Conservation (phyloP, 2,888 invertebrate species). For the Dichetophora obliterata region DNA sequence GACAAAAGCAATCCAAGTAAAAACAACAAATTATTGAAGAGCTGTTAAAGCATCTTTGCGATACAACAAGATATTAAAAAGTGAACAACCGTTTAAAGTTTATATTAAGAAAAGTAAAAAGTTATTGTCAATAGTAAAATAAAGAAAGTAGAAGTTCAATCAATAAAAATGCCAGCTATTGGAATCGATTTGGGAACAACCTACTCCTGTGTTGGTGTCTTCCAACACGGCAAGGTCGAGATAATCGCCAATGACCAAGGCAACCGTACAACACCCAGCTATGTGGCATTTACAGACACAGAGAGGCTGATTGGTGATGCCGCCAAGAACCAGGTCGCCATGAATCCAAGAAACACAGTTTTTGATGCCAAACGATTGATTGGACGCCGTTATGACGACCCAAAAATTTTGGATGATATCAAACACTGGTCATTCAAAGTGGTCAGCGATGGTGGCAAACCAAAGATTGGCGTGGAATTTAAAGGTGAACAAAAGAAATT, state of each 20-base stretch:
- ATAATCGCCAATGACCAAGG: constrained; percentile 88
- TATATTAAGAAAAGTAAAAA: neutral
- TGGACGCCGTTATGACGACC: constrained; percentile 89
- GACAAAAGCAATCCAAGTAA: neutral
- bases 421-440: constrained; percentile 96
- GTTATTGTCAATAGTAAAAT: neutral
- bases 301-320: constrained; percentile 87
- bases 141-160: neutral
- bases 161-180: constrained; percentile 75
- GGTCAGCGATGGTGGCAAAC: constrained; percentile 82
- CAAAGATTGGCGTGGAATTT: constrained; percentile 86
- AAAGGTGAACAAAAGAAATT: constrained; percentile 91
- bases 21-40: neutral
- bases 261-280: constrained; percentile 83
- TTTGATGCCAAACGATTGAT: constrained; percentile 96
- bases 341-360: constrained; percentile 91
- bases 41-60: neutral
- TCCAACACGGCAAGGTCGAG: constrained; percentile 86
- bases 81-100: neutral
- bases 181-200: constrained; percentile 91
- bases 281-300: constrained; percentile 86
- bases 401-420: constrained; percentile 90
- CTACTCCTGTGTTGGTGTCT: constrained; percentile 87
- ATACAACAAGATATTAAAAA: constrained; percentile 13
- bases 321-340: constrained; percentile 87